phyloP scores from a whole-genome alignment of 2,113 vertebrate genomes.

The Lontra canadensis region DNA sequence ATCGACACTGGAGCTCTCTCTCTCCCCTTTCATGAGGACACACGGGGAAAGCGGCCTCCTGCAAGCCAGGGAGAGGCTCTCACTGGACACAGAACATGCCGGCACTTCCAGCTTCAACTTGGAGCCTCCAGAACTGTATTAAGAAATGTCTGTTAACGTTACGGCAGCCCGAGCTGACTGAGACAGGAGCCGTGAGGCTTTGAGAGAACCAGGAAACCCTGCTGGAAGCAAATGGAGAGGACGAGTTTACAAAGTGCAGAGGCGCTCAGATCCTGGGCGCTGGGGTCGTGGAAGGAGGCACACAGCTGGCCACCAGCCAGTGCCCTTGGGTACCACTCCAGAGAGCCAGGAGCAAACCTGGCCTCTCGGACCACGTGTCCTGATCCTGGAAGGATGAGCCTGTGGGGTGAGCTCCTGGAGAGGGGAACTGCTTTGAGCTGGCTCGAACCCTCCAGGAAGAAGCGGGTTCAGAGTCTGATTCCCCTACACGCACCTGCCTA shows the following conservation, averaged over 20 bases:
- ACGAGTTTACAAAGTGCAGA: slow-evolving; percentile 83
- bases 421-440: not conserved
- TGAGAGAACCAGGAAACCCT: not conserved
- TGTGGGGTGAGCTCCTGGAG: not conserved
- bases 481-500: fast-evolving
- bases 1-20: too few relatives aligned
- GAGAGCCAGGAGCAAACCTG: slow-evolving; percentile 88
- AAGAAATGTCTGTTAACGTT: not conserved
- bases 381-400: slow-evolving; percentile 71
- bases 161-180: not conserved
- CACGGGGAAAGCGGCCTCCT: not conserved
- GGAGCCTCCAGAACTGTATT: not conserved
- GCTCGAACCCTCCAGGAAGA: not conserved
- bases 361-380: slow-evolving; percentile 89
- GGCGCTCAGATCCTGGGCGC: slow-evolving; percentile 86
- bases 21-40: not conserved
- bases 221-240: slow-evolving; percentile 86
- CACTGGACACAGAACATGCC: not conserved
- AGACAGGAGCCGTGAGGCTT: not conserved
- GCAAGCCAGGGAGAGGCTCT: not conserved
- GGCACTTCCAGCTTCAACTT: not conserved
- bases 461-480: not conserved
- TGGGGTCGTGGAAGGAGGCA: slow-evolving; percentile 88
- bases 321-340: slow-evolving; percentile 90
- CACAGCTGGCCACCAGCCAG: slow-evolving; percentile 89